A percentile compares a stretch with the other conserved stretches of the same genome.
Conservation (phyloP, 2,797 vertebrate genomes). For the Eidolon dupreanum region DNA sequence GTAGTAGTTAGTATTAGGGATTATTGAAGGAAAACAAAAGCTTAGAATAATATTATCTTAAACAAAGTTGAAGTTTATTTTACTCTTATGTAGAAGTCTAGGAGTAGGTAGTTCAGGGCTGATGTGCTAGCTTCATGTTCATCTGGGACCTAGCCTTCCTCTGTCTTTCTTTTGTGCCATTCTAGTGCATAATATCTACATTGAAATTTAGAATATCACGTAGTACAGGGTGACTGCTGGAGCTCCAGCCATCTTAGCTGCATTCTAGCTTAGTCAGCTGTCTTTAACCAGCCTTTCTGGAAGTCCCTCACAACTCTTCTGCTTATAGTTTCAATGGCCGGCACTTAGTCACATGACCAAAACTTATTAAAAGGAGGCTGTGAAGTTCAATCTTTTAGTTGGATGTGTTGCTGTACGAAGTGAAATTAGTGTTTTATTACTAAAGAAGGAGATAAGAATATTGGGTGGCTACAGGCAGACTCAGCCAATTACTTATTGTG, state of each 20-base stretch:
- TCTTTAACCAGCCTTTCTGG: background rate
- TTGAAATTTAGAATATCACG: background rate
- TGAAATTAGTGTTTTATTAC: background rate
- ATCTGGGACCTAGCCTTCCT: background rate
- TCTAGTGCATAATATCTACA: background rate
- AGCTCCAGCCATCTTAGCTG: background rate
- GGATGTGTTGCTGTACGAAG: background rate
- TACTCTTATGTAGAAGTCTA: background rate
- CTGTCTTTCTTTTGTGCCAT: background rate
- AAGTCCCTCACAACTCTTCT: background rate
- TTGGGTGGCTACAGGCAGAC: background rate
- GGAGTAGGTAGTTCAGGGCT: background rate
- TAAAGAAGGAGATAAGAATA: background rate
- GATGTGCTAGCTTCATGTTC: background rate
- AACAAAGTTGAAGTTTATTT: background rate
- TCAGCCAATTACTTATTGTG: background rate
- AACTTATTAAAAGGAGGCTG: background rate
- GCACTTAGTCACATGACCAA: background rate
- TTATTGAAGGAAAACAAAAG: conserved; percentile 5
- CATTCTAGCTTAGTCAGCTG: background rate
- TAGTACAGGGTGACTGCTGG: background rate
- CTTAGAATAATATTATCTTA: background rate
- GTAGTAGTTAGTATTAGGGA: background rate
- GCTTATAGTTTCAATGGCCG: background rate
- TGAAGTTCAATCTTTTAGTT: background rate